phyloP scores from a whole-genome alignment of 2,797 vertebrate species.

The Brachymystax lenok region DNA sequence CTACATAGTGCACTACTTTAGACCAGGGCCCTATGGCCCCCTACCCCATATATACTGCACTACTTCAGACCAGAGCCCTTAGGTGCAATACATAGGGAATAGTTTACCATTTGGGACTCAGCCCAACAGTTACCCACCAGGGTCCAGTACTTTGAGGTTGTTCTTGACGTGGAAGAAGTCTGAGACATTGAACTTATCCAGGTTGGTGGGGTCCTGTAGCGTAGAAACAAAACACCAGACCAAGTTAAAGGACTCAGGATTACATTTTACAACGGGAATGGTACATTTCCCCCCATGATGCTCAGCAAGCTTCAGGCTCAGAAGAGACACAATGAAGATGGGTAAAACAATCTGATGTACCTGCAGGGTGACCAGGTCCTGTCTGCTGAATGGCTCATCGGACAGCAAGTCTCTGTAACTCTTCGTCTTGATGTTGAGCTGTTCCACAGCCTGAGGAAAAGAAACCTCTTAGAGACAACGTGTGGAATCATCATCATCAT shows the following conservation, averaged over 20 bases:
- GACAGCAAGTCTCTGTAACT: constrained; percentile 91
- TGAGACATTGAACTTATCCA: constrained; percentile 98
- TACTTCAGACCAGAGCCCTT: too few species aligned
- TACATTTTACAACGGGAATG: neutral
- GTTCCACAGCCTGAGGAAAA: constrained; percentile 86
- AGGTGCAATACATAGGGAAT: too few species aligned
- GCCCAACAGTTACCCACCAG: constrained; percentile 72
- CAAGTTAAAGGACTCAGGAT: neutral
- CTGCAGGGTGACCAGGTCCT: constrained; percentile 92
- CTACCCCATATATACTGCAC: too few species aligned
- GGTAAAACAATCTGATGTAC: constrained; percentile 54
- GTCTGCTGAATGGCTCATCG: constrained; percentile 89
- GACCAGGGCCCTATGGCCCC: too few species aligned
- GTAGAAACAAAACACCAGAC: neutral
- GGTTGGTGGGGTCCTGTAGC: constrained; percentile 91
- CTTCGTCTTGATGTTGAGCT: constrained; percentile 96
- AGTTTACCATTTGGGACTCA: too few species aligned
- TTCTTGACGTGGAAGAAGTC: constrained; percentile 96
- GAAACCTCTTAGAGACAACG: neutral
- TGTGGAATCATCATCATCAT: neutral
- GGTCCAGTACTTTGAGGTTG: constrained; percentile 90
- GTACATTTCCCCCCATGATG: neutral
- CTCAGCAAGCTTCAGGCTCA: too few species aligned
- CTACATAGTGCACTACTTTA: too few species aligned
- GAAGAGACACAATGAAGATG: too few species aligned